Percentiles rank a stretch among this genome's conserved stretches.
These are phyloP conservation scores for Oncorhynchus mykiss DNA, from an alignment of 2,113 vertebrate genomes.

Conservation along the genomic window DNA sequence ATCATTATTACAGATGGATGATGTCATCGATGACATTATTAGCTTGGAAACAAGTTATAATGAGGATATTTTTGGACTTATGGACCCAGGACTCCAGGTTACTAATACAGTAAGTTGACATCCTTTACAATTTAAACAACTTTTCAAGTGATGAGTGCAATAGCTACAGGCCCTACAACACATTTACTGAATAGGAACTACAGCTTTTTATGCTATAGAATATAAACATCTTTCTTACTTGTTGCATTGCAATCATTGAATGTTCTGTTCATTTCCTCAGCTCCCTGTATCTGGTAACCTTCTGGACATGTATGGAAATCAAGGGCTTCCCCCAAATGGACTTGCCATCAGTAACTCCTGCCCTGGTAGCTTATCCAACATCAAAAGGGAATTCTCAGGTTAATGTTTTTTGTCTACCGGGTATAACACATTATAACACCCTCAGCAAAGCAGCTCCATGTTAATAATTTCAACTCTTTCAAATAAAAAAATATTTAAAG, in stretches of 20 bases:
- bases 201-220: background rate
- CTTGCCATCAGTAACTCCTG: slow-evolving; percentile 95
- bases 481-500: background rate
- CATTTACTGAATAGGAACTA: background rate
- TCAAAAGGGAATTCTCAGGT: slow-evolving; percentile 98
- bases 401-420: slow-evolving; percentile 26
- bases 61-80: slow-evolving; percentile 91
- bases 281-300: slow-evolving; percentile 88
- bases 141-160: slow-evolving; percentile 19
- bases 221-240: background rate
- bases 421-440: background rate
- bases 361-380: slow-evolving; percentile 79
- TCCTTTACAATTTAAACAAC: too few species aligned
- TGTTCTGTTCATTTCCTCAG: slow-evolving; percentile 57
- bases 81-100: slow-evolving; percentile 94
- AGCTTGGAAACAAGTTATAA: slow-evolving; percentile 98
- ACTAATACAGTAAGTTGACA: slow-evolving; percentile 84
- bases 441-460: background rate
- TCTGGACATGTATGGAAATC: slow-evolving; percentile 91
- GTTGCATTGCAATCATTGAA: background rate
- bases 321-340: slow-evolving; percentile 84
- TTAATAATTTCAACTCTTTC: background rate
- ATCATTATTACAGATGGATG: slow-evolving; percentile 85
- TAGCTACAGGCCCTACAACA: background rate
- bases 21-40: slow-evolving; percentile 99